Base-by-base conservation (phyloP, 2,797 vertebrate genomes). In the Bradypodion pumilum region DNA sequence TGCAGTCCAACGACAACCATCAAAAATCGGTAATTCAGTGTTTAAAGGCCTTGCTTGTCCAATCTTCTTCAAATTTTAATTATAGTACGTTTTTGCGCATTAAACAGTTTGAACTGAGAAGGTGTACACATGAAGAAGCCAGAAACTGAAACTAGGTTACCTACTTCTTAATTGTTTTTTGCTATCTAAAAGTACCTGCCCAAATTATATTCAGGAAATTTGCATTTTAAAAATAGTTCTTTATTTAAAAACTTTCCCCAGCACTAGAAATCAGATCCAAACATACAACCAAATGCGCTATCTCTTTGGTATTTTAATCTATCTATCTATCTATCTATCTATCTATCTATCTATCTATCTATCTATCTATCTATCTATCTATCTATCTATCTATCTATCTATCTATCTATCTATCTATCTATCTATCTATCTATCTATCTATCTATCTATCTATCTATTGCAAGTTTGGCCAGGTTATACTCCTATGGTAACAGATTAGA, bases 1-100 rank as follows among this genome's bases (percentile, higher is more conserved):
- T 84, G 70, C 91, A 87, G 23, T 63, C 74, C 79, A 87, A 85
- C 83, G 93, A 93, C 7, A 88, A 7, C 83, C 92, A 90, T 79
- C 91, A 79, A 59, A 93, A 91, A 91, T 83, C 85, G 92, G 93
- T 95, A 93, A 91, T 90, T 86, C 84, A 86, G 79, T 83, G 40
- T 76, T 73, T 90, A 52, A 52, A 88, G 66, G 29, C 59, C 63
- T 79, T 86, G 72, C 88, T 89, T 80, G 15, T 16, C 74, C 73
- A 73, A 21, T 82, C 32, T 15, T 42, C 56, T 68, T 52, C n/a
- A 49, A 69, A 72, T 7, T 10, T 59, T 69, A 21, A 27, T 44
- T 23, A 2, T 10, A 74, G 1, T 56, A 27, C 37, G 25, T 19
- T 35, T 2, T 10, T 29, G 19, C 62, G 73, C 75, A 69, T 1